Evolutionary conservation across 2,888 invertebrate species (phyloP), one percentile per base, ranked within the genome.

Genomic region (Leptura quadrifasciata): DNA sequence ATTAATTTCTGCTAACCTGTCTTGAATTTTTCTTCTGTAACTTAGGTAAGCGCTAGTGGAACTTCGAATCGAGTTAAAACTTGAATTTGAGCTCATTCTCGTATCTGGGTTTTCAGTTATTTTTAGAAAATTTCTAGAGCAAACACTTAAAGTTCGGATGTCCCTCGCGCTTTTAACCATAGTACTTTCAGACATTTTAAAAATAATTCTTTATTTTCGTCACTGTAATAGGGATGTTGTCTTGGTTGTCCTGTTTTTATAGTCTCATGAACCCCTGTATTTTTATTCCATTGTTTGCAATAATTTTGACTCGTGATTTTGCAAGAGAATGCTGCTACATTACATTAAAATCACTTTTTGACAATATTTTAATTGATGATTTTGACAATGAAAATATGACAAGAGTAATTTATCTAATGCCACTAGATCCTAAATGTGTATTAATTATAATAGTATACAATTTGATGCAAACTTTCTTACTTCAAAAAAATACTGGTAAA

Each of bases 1-100:
- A 69, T 81, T 86, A 58, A 86, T 80, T 67, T 80, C 76, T 4
- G 79, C 76, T 24, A 86, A 71, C 39, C 80, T 82, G 21, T 80
- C 73, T 18, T 85, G 76, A n/a, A 81, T 75, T 55, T 77, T 81
- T 69, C 76, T 81, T 47, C 79, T 79, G 74, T 83, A 85, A 21
- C 80, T 15, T 27, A 75, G 58, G 65, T 79, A 74, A 1, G 71
- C 61, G 31, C 65, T 17, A 18, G 73, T 63, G n/a, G 76, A 74
- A 21, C 72, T 74, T 15, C 70, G 64, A 21, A 31, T 10, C 4
- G n/a, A 15, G n/a, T 15, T n/a, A n/a, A 47, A n/a, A 5, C n/a
- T 47, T n/a, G n/a, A 47, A 24, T 5, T 31, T 18, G 35, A 18
- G n/a, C 9, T 18, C 21, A 20, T 69, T 3, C 18, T 12, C 12